Percentiles rank a stretch among this genome's conserved stretches.
phyloP scores from a whole-genome alignment of 2,797 vertebrate genomes.

The Sebastes reedi region DNA sequence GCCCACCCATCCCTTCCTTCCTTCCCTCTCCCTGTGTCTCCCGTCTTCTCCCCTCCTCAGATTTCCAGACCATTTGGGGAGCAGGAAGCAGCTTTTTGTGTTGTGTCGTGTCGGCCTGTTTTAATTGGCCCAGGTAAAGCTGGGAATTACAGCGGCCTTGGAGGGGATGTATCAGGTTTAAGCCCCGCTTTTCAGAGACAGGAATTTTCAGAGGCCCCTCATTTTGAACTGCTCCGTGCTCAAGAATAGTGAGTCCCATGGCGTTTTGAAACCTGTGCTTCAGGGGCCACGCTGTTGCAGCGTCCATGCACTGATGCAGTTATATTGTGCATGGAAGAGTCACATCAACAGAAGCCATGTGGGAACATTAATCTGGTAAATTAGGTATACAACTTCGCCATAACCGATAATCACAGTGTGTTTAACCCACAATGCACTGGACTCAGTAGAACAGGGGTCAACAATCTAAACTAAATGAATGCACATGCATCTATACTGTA shows the following conservation, averaged over 20 bases:
- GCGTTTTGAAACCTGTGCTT: constrained; percentile 6
- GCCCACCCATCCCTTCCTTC: constrained; percentile 86
- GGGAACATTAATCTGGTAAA: not conserved
- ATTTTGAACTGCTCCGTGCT: constrained; percentile 59
- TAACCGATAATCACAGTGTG: not conserved
- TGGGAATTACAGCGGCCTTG: constrained; percentile 61
- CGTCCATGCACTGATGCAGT: not conserved
- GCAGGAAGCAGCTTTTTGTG: constrained; percentile 65
- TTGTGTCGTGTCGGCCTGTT: constrained; percentile 54
- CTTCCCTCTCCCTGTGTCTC: constrained; percentile 72
- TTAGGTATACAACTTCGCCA: not conserved
- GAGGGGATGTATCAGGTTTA: constrained; percentile 79
- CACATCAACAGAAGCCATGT: not conserved
- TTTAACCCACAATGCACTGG: not conserved
- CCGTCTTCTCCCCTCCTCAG: constrained; percentile 53
- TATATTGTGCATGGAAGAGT: not conserved
- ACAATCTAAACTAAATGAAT: not conserved
- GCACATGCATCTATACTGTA: not conserved
- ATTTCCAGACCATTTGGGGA: constrained; percentile 69
- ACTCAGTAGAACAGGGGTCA: not conserved
- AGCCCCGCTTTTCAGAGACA: constrained; percentile 70
- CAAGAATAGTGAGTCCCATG: constrained; percentile 9
- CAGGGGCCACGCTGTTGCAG: not conserved
- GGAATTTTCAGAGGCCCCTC: constrained; percentile 69
- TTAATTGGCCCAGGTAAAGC: constrained; percentile 78